phyloP scores from a whole-genome alignment of 1,140 invertebrate genomes.

The Bathynomus jamesi region DNA sequence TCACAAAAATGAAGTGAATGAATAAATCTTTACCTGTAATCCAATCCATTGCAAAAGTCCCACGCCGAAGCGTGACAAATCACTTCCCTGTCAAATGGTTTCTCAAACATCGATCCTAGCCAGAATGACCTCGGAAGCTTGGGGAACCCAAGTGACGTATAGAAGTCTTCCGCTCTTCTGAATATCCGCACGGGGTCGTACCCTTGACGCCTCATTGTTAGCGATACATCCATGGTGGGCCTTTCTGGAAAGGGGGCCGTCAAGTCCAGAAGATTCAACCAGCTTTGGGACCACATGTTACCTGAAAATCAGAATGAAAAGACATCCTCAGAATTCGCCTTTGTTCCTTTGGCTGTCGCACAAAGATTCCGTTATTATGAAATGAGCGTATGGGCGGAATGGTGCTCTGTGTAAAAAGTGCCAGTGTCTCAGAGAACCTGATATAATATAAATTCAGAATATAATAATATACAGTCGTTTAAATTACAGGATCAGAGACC shows the following conservation, averaged over 20 bases:
- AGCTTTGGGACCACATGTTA: slow-evolving; percentile 89
- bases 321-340: no score
- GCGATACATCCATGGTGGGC: slow-evolving; percentile 56
- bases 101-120: slow-evolving; percentile 48
- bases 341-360: no score
- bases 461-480: no score
- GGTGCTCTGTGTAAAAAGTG: no score
- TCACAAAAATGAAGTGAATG: no score
- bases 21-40: slow-evolving; percentile 44
- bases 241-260: slow-evolving; percentile 67
- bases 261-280: slow-evolving; percentile 68
- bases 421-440: no score
- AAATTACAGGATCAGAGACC: no score
- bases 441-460: no score
- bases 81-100: slow-evolving; percentile 46
- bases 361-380: no score
- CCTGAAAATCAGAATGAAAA: slow-evolving; percentile 51
- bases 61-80: slow-evolving; percentile 83
- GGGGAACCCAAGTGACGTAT: slow-evolving; percentile 70
- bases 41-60: slow-evolving; percentile 77
- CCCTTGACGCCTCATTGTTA: slow-evolving; percentile 57
- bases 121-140: slow-evolving; percentile 67
- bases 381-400: no score
- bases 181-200: slow-evolving; percentile 69
- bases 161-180: slow-evolving; percentile 74